phyloP scores from a whole-genome alignment of 1,140 invertebrate species.

The Vanessa tameamea region DNA sequence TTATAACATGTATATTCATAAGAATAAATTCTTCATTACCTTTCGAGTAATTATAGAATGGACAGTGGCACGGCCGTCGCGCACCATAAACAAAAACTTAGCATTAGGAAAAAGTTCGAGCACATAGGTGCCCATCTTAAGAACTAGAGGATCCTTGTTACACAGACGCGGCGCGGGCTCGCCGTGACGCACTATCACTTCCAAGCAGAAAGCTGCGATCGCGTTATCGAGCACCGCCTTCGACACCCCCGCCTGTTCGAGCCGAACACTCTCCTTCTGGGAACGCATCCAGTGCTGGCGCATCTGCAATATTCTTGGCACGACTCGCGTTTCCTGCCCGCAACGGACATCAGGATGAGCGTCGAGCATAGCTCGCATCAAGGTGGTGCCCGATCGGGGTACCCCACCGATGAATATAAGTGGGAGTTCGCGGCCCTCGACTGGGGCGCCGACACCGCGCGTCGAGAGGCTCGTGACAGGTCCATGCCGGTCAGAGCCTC shows the following conservation, averaged over 20 bases:
- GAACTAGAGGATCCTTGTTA: constrained; percentile 98
- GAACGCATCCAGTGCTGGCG: constrained; percentile 96
- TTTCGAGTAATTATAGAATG: constrained; percentile 98
- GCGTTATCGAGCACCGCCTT: constrained; percentile 96
- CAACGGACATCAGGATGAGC: constrained; percentile 98
- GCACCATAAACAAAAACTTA: constrained; percentile 98
- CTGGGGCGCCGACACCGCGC: constrained; percentile 38
- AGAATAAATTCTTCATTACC: constrained; percentile 69
- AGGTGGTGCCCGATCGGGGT: constrained; percentile 97
- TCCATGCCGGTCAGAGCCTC: constrained; percentile 38
- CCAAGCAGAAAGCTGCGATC: constrained; percentile 97
- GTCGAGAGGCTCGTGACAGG: constrained; percentile 20
- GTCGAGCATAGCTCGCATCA: constrained; percentile 98
- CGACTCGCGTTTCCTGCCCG: constrained; percentile 98
- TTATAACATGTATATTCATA: too few species aligned
- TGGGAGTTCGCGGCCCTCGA: constrained; percentile 88
- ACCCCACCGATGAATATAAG: constrained; percentile 98
- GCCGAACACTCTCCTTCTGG: constrained; percentile 92
- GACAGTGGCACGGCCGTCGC: constrained; percentile 98
- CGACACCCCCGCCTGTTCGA: constrained; percentile 96
- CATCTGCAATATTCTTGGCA: constrained; percentile 96
- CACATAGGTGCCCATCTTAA: constrained; percentile 95
- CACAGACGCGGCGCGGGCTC: constrained; percentile 95
- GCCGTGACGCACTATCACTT: constrained; percentile 97
- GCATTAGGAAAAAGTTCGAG: constrained; percentile 90